Percentiles rank a stretch among this genome's conserved stretches.
These are phyloP conservation scores for Lepeophtheirus nordmannii DNA, from an alignment of 2,888 invertebrate genomes.

Conservation along the genomic window DNA sequence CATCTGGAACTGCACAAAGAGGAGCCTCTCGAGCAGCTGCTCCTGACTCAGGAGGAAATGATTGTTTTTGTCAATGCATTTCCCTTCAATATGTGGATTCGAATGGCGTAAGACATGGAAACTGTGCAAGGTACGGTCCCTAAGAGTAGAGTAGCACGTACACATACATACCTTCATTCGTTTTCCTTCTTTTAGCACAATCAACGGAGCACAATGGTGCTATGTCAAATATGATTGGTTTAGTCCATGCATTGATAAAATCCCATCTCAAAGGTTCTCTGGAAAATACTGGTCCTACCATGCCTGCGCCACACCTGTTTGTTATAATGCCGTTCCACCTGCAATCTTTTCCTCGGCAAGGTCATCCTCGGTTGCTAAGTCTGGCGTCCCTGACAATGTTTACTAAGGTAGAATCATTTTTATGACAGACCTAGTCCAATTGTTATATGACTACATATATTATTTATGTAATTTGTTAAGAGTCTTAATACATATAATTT, in stretches of 20 bases:
- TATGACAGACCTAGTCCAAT: no score
- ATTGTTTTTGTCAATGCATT: no score
- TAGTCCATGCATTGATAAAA: not conserved
- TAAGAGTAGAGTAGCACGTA: no score
- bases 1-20: no score
- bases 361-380: no score
- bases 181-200: not conserved
- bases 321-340: not conserved
- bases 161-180: not conserved
- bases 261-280: not conserved
- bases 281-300: not conserved
- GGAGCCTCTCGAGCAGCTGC: no score
- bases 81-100: not conserved
- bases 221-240: not conserved
- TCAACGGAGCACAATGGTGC: no score
- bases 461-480: no score
- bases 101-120: not conserved
- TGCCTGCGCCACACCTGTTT: not conserved
- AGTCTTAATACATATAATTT: no score
- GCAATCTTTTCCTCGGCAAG: not conserved
- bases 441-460: no score
- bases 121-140: not conserved
- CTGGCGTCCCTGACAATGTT: not conserved
- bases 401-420: no score
- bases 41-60: not conserved